Base-by-base conservation (phyloP, 2,797 vertebrate genomes). In the Melanotaenia nigrans region DNA sequence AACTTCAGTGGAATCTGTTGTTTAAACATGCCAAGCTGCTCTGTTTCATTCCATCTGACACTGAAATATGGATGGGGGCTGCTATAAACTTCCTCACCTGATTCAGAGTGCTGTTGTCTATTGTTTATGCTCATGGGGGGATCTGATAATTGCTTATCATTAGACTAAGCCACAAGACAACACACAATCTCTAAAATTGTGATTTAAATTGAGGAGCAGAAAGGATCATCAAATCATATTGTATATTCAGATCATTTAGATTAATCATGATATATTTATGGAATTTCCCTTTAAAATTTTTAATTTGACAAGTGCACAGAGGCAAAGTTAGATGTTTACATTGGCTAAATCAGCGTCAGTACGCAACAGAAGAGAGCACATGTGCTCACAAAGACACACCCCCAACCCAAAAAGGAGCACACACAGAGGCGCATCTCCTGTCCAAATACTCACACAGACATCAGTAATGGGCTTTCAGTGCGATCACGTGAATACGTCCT, bases 1-100 rank as follows among this genome's bases (percentile, higher is more conserved):
- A 65, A 66, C n/a, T 76, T 84, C 79, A 78, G 28, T 76, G 89
- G 87, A 85, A 90, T 90, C 61, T 77, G 71, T 79, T 87, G 68
- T 89, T 80, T 82, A 85, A 84, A 90, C 87, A 90, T n/a, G 42
- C 25, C 16, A 3, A 45, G n/a, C 68, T 38, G 61, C 76, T 53
- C 77, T 78, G 76, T 71, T 74, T 78, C 62, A 54, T 78, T 85
- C 75, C 80, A 81, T 89, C 78, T 54, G 66, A 82, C 79, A 77
- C 70, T 61, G 33, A 5, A 45, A 85, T 71, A 69, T 61, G 60
- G 70, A 77, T 30, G 60, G 61, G 67, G 65, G 58, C 24, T 40
- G 49, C 61, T 68, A 22, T 59, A 40, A 54, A 81, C 75, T 82
- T 86, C 78, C 84, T 77, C 78, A 68, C 63, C 62, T 12, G 11